Evolutionary conservation across 2,113 vertebrate species (phyloP).

Genomic region (Isurus oxyrinchus): DNA sequence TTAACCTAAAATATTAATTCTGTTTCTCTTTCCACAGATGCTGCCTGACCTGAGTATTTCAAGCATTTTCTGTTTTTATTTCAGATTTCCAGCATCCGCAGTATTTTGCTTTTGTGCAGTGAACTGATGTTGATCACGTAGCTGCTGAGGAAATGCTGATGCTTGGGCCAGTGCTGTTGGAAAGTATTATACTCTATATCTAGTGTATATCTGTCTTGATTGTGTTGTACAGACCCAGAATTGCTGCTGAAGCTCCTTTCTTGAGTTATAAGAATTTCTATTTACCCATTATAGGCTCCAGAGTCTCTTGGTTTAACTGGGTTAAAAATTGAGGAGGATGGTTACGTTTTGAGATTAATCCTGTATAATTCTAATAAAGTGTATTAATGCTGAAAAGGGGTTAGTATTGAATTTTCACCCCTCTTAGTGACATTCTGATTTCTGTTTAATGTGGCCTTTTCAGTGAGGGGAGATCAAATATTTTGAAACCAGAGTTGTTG

Average conservation of each 20-base stretch:
- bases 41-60: too few species aligned
- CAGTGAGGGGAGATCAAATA: neutral
- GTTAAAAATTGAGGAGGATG: neutral
- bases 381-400: neutral
- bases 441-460: neutral
- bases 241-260: neutral
- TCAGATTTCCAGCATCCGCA: too few species aligned
- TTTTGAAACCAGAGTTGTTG: neutral
- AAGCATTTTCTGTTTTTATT: too few species aligned
- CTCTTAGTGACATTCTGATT: neutral
- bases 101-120: too few species aligned
- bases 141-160: neutral
- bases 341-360: too few species aligned
- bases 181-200: neutral
- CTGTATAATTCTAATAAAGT: neutral
- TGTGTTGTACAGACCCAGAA: neutral
- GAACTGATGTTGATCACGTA: neutral
- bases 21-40: too few species aligned
- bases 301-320: neutral
- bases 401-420: neutral
- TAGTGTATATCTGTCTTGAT: neutral
- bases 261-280: neutral
- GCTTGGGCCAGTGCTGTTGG: neutral
- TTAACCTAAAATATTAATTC: too few species aligned
- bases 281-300: neutral